These are phyloP conservation scores for Diarsia brunnea DNA, from an alignment of 2,888 invertebrate species.

Conservation along the genomic window DNA sequence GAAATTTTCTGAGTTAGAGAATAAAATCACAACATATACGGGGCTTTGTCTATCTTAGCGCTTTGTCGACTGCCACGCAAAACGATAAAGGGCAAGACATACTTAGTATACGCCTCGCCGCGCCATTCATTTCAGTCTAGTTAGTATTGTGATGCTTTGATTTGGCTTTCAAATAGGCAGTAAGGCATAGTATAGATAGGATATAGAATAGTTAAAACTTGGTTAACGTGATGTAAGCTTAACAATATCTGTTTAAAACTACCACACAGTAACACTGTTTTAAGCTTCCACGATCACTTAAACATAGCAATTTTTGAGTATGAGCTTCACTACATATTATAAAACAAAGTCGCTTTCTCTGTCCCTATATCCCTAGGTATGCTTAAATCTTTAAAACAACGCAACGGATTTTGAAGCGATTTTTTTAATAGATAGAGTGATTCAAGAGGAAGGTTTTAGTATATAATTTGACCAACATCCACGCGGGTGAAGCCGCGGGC, in stretches of 20 bases:
- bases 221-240: neutral
- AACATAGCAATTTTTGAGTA: no score
- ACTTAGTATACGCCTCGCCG: conserved; percentile 40
- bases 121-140: neutral
- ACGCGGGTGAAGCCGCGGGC: no score
- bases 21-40: conserved; percentile 65
- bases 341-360: no score
- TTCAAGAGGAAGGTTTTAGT: no score
- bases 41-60: conserved; percentile 64
- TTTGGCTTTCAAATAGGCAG: neutral
- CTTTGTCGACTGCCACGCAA: conserved; percentile 61
- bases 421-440: no score
- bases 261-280: neutral
- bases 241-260: neutral
- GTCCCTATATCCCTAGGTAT: no score
- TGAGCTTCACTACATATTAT: no score
- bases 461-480: no score
- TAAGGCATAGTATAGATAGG: neutral
- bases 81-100: conserved; percentile 57
- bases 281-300: no score
- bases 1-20: conserved; percentile 53
- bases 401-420: no score
- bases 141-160: neutral
- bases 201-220: neutral
- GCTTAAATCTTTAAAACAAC: no score